Evolutionary conservation across 2,113 vertebrate genomes (phyloP).

Genomic region (Nothobranchius kuhntae): DNA sequence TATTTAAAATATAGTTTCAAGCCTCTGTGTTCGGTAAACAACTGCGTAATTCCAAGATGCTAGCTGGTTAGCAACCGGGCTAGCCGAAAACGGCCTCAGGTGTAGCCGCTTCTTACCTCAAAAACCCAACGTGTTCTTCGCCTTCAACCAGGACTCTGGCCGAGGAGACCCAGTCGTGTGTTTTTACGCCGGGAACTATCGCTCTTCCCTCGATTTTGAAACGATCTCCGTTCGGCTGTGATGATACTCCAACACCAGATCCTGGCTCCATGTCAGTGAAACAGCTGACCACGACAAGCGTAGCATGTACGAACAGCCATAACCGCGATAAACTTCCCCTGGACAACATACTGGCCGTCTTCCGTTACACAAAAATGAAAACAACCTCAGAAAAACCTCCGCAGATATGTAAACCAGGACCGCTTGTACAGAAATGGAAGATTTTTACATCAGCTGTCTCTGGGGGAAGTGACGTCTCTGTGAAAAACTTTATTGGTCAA

Average conservation of each 20-base stretch:
- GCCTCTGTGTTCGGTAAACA: background rate
- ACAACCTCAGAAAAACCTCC: background rate
- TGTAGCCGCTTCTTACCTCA: conserved; percentile 79
- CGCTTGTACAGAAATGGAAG: background rate
- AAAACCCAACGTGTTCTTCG: conserved; percentile 91
- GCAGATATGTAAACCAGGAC: conserved; percentile 6
- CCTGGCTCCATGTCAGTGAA: conserved; percentile 73
- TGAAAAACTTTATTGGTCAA: conserved; percentile 55
- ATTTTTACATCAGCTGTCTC: conserved; percentile 44
- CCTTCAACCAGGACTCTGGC: conserved; percentile 91
- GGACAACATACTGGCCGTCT: conserved; percentile 8
- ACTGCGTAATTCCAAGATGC: background rate
- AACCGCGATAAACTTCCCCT: background rate
- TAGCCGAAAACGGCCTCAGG: background rate
- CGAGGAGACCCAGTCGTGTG: conserved; percentile 91
- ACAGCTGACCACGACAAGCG: conserved; percentile 50
- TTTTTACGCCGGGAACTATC: conserved; percentile 88
- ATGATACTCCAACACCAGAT: conserved; percentile 66
- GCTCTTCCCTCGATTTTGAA: conserved; percentile 95
- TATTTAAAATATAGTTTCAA: background rate
- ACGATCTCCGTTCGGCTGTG: conserved; percentile 79
- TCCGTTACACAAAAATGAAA: background rate
- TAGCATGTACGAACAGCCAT: conserved; percentile 56
- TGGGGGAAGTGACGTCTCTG: conserved; percentile 42
- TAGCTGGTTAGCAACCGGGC: conserved; percentile 7